phyloP scores from a whole-genome alignment of 2,797 vertebrate genomes.

The Sitta carolinensis region DNA sequence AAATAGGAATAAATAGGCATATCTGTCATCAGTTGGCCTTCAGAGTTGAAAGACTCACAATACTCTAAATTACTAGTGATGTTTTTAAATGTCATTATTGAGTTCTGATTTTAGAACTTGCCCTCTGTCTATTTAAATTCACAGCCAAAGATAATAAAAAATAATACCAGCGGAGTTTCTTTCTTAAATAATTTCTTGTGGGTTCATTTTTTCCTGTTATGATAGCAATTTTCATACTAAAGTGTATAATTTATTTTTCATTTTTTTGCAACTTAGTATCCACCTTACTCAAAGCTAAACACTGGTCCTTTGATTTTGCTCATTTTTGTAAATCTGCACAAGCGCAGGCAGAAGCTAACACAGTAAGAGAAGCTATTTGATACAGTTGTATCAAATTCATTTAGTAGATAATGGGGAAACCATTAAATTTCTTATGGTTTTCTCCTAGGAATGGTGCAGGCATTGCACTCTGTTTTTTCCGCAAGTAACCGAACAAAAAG shows the following conservation, averaged over 20 bases:
- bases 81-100: background rate
- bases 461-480: background rate
- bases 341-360: background rate
- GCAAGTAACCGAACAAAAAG: background rate
- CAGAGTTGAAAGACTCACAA: background rate
- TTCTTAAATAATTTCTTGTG: background rate
- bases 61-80: background rate
- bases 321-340: background rate
- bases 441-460: background rate
- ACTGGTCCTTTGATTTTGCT: background rate
- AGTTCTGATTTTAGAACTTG: background rate
- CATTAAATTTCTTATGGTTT: background rate
- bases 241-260: background rate
- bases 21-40: background rate
- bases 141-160: background rate
- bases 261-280: background rate
- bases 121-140: background rate
- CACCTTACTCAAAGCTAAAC: background rate
- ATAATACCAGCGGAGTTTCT: background rate
- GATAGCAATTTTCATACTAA: background rate
- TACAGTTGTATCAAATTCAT: background rate
- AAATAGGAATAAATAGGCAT: background rate
- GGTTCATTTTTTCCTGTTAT: background rate
- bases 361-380: too few species aligned
- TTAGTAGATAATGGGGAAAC: background rate